phyloP scores from a whole-genome alignment of 2,113 vertebrate species.

The Telmatochromis sp. region DNA sequence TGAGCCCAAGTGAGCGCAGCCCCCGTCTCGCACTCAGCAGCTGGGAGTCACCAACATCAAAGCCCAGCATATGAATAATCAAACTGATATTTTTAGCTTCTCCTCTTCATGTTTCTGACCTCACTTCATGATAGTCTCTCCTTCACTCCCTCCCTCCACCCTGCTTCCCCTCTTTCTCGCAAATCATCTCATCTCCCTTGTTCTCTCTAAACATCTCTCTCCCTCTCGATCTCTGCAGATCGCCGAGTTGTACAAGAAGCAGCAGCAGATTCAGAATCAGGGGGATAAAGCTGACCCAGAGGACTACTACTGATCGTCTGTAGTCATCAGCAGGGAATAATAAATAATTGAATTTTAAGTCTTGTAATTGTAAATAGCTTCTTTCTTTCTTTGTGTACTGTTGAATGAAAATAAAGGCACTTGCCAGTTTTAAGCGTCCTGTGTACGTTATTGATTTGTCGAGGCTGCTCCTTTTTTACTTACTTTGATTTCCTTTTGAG shows the following conservation, averaged over 20 bases:
- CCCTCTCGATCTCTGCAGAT: conserved; percentile 66
- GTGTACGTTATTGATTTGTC: not conserved
- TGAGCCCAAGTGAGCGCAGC: conserved; percentile 11
- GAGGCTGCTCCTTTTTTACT: not conserved
- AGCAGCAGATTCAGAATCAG: conserved; percentile 90
- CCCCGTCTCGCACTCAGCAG: conserved; percentile 19
- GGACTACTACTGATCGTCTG: conserved; percentile 74
- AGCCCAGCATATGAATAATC: conserved; percentile 42
- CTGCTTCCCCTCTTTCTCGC: not conserved
- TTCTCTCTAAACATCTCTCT: not conserved
- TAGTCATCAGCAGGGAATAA: not conserved
- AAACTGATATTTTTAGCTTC: conserved; percentile 45
- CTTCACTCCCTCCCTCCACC: not conserved
- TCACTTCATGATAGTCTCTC: conserved; percentile 13
- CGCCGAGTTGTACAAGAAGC: conserved; percentile 80
- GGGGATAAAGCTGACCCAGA: conserved; percentile 71
- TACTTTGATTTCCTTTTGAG: not conserved
- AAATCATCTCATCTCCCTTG: not conserved
- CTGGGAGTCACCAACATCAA: conserved; percentile 37
- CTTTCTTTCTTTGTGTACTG: conserved; percentile 2
- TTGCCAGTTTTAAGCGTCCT: conserved; percentile 9
- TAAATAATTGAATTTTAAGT: not conserved
- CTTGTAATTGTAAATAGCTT: conserved; percentile 63
- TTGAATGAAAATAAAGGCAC: conserved; percentile 45
- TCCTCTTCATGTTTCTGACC: conserved; percentile 35